Evolutionary conservation across 2,797 vertebrate species (phyloP), one percentile per base, ranked within the genome.

Genomic region (Triplophysa yarkandensis): DNA sequence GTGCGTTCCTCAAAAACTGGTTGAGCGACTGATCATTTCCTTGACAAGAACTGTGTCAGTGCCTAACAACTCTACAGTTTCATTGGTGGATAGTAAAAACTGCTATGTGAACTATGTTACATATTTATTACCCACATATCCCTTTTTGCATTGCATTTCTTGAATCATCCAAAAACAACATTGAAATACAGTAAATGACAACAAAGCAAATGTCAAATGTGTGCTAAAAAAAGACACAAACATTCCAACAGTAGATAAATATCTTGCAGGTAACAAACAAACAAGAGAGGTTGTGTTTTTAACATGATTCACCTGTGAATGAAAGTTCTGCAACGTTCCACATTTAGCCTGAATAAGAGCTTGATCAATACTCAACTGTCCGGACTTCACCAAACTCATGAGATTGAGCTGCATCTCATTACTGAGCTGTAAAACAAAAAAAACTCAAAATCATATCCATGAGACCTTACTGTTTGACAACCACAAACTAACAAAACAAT

Each of bases 351-450:
- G 80, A 46, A 81, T 72, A 78, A 94, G 86, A 46, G 91, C 92
- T 5, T 89, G 93, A 0, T 94, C 90, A 1, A 93, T 87, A 76
- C 90, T 91, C 80, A 91, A 28, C 81, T 93, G 87, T 67, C 93
- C 92, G 0, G 75, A 92, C 87, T 92, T 94, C 74, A 94, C 91
- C 84, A 81, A 90, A 52, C 86, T 90, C 92, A 93, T 90, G 68
- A 93, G 91, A 81, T 86, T 90, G 70, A 93, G 86, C 84, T 94
- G 91, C 91, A 91, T 92, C 80, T 92, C 92, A 48, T 94, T 91
- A 81, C 85, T 94, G 81, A 93, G 79, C 92, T 94, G 73, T 57
- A 80, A 69, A 76, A 73, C 23, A 23, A 80, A 48, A 17, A 62
- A 14, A 27, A 14, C 25, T 81, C 3, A 23, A 52, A 21, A 30